Percentiles rank a stretch among this genome's conserved stretches.
Conservation (phyloP, 2,888 invertebrate genomes). For the Drosophila pullipes region DNA sequence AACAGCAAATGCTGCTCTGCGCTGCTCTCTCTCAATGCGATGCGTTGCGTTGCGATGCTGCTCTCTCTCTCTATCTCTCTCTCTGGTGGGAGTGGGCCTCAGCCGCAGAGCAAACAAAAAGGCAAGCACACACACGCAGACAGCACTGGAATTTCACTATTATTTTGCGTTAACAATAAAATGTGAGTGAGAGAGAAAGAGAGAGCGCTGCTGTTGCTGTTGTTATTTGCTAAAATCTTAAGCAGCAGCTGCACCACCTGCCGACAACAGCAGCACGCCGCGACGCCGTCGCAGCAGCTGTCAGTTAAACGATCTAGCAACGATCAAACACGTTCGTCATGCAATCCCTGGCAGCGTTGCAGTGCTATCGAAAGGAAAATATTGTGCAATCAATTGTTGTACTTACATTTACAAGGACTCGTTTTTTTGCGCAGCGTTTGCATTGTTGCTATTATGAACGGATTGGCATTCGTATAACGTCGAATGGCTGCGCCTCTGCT, state of each 20-base stretch:
- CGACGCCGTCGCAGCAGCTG: constrained; percentile 76
- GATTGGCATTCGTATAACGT: constrained; percentile 79
- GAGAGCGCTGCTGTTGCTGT: constrained; percentile 4
- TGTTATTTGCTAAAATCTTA: constrained; percentile 59
- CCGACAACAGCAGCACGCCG: constrained; percentile 59
- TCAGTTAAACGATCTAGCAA: constrained; percentile 32
- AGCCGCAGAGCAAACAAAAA: constrained; percentile 22
- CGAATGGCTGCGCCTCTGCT: constrained; percentile 60
- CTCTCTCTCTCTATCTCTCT: constrained; percentile 24
- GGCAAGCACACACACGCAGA: constrained; percentile 31
- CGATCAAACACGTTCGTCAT: constrained; percentile 50
- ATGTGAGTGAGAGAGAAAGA: constrained; percentile 3
- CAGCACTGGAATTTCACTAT: constrained; percentile 69
- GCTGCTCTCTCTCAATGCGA: constrained; percentile 1
- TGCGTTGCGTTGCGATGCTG: constrained; percentile 38
- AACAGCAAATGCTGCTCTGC: constrained; percentile 16
- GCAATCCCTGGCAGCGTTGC: constrained; percentile 25
- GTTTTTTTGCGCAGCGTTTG: constrained; percentile 97
- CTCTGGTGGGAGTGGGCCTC: constrained; percentile 44
- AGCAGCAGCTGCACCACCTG: constrained; percentile 69
- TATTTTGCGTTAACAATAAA: constrained; percentile 50
- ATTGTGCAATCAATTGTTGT: constrained; percentile 38
- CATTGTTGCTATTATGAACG: constrained; percentile 87
- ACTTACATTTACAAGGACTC: constrained; percentile 97
- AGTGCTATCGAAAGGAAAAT: constrained; percentile 43